Base-by-base conservation (phyloP, 2,113 vertebrate species). In the Perccottus glenii region DNA sequence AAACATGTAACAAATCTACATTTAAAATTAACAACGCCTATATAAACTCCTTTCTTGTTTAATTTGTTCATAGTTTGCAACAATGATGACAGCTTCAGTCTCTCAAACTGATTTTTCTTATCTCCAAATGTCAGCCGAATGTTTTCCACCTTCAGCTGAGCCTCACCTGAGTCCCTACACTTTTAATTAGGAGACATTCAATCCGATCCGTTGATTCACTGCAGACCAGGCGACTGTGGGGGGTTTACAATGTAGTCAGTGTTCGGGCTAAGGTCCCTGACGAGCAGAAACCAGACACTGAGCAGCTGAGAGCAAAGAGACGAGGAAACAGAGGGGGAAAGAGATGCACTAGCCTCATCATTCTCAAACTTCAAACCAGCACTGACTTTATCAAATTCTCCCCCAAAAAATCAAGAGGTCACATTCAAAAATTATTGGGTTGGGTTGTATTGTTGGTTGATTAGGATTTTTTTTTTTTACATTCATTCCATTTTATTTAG, bases 161-260 rank as follows among this genome's bases (percentile, higher is more conserved):
- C 38, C 38, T 40, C 38, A 5, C 52, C 52, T 5, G 52, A 55
- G 52, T 38, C 33, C 52, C 52, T 27, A 12, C 52, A 14, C 33
- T 55, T 27, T 55, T 55, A 55, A 55, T 55, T 38, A 55, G n/a
- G 12, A 55, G 52, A 55, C 52, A 55, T 55, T 38, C 35, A 14
- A 55, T 38, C 32, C 2, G 27, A 2, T 52, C 51, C 32, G n/a
- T n/a, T 11, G 50, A 27, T 52, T 27, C 16, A 11, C 16, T 51
- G 19, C 49, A 9, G 49, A 33, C 27, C 27, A 33, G 50, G 11
- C 8, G 27, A 55, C 14, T 5, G 52, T 2, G 52, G 4, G 35
- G 52, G 48, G 7, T 33, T 36, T 36, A 55, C 52, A 55, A 55
- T 55, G 52, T 38, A 33, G 33, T 12, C 52, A 38, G 32, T 55